Percentiles rank a stretch among this genome's conserved stretches.
Evolutionary conservation across 1,140 invertebrate genomes (phyloP).

Genomic region (Drosophila orosa): DNA sequence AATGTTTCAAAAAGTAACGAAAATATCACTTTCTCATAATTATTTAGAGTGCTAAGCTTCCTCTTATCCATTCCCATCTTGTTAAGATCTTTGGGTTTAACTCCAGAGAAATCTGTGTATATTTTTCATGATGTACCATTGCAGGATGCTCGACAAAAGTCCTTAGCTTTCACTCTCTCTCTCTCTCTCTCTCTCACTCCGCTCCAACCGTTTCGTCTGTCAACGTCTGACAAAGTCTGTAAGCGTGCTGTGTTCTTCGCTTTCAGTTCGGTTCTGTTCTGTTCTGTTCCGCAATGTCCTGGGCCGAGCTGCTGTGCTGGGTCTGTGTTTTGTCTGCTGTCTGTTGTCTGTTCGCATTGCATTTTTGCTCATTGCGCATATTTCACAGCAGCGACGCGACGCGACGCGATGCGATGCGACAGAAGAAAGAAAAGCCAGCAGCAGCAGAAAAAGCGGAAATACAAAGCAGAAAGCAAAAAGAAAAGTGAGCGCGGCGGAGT

Average conservation of each 20-base stretch:
- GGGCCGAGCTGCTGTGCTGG: slow-evolving; percentile 11
- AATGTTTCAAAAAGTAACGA: background rate
- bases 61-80: background rate
- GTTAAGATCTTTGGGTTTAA: background rate
- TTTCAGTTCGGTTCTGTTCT: slow-evolving; percentile 20
- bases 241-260: slow-evolving; percentile 43
- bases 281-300: slow-evolving; percentile 8
- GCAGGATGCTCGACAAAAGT: slow-evolving; percentile 68
- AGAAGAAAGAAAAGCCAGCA: slow-evolving; percentile 58
- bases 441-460: slow-evolving; percentile 33
- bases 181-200: slow-evolving; percentile 25
- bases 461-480: slow-evolving; percentile 32
- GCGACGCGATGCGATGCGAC: slow-evolving; percentile 58
- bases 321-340: slow-evolving; percentile 65
- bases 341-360: slow-evolving; percentile 72
- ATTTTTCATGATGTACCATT: slow-evolving; percentile 44
- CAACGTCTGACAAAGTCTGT: slow-evolving; percentile 79
- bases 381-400: slow-evolving; percentile 56
- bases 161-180: slow-evolving; percentile 69
- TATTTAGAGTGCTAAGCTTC: background rate
- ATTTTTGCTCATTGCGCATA: slow-evolving; percentile 77
- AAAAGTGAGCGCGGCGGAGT: slow-evolving; percentile 55
- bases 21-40: background rate
- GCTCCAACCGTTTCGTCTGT: slow-evolving; percentile 49
- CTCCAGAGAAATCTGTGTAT: background rate